Evolutionary conservation across 2,797 vertebrate species (phyloP).

Genomic region (Eulemur coronatus): DNA sequence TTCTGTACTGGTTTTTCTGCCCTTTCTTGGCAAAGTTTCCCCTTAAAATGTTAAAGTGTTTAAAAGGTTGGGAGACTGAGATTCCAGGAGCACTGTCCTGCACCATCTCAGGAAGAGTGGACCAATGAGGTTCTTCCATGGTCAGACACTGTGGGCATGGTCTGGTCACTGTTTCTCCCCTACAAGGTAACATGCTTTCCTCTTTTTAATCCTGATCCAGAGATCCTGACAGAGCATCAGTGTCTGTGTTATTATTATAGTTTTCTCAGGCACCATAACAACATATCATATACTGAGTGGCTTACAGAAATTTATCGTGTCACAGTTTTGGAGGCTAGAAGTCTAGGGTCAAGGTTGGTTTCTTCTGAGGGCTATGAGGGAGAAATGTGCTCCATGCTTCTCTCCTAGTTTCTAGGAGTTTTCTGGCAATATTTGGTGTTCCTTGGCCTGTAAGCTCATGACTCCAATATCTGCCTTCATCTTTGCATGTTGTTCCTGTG

Average conservation of each 20-base stretch:
- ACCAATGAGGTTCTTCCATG: background rate
- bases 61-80: background rate
- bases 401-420: background rate
- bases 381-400: background rate
- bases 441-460: background rate
- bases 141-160: background rate
- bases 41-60: background rate
- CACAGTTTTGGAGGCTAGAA: background rate
- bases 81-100: background rate
- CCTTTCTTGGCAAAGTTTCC: background rate
- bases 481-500: background rate
- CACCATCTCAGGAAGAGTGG: background rate
- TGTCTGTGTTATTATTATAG: background rate
- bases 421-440: background rate
- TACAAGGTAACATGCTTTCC: background rate
- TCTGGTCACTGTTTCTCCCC: background rate
- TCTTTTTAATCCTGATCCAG: background rate
- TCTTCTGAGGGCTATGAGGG: background rate
- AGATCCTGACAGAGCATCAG: background rate
- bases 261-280: background rate
- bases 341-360: background rate
- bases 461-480: background rate
- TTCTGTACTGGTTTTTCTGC: background rate
- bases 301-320: background rate
- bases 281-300: background rate